These are phyloP conservation scores for Cybosia mesomella DNA, from an alignment of 2,888 invertebrate genomes.

Conservation along the genomic window DNA sequence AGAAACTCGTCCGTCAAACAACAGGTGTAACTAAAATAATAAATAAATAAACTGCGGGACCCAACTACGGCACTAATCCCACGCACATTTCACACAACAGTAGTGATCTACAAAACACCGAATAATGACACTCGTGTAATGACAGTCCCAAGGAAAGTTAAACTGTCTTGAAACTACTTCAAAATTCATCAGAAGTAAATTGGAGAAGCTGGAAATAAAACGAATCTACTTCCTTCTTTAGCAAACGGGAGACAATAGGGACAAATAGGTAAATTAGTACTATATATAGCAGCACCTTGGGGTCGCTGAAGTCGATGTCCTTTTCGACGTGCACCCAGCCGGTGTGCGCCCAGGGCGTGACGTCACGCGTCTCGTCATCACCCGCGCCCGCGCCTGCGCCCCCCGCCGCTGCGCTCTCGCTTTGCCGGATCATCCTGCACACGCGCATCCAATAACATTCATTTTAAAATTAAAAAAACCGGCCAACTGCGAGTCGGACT, in stretches of 20 bases:
- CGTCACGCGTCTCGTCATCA: slow-evolving; percentile 74
- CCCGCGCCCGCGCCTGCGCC: slow-evolving; percentile 55
- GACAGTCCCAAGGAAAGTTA: too few species aligned
- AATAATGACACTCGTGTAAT: too few species aligned
- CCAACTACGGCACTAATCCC: too few species aligned
- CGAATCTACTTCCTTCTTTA: too few species aligned
- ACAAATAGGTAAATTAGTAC: background rate
- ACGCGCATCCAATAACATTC: background rate
- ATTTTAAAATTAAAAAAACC: background rate
- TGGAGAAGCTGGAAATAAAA: too few species aligned
- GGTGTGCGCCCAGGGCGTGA: slow-evolving; percentile 90
- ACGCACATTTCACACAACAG: too few species aligned
- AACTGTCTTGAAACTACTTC: too few species aligned
- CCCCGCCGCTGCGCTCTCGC: slow-evolving; percentile 60
- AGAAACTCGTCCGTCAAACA: background rate
- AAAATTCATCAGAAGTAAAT: too few species aligned
- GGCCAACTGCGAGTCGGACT: too few species aligned
- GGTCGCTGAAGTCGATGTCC: slow-evolving; percentile 92
- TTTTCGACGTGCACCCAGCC: slow-evolving; percentile 94
- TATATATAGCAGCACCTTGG: slow-evolving; percentile 85
- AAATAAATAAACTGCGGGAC: too few species aligned
- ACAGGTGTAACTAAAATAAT: background rate
- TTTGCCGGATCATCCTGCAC: slow-evolving; percentile 82
- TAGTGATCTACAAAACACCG: too few species aligned
- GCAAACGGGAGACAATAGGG: too few species aligned